phyloP scores from a whole-genome alignment of 2,888 invertebrate genomes.

The Dorcus hopei region DNA sequence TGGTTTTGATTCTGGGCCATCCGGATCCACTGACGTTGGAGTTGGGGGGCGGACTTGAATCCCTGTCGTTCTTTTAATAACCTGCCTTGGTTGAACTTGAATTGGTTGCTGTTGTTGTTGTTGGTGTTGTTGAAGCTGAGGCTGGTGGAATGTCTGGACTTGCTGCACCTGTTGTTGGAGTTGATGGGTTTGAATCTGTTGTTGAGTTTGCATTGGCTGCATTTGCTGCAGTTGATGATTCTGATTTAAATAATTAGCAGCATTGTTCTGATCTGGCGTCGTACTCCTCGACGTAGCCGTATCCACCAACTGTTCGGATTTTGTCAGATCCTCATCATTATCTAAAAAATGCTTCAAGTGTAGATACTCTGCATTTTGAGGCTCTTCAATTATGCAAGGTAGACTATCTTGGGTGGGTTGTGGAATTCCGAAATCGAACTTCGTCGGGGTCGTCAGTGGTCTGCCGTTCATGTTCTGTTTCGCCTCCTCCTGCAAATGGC shows the following conservation, averaged over 20 bases:
- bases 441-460: conserved; percentile 33
- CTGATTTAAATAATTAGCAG: conserved; percentile 4
- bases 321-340: conserved; percentile 39
- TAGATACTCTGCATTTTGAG: conserved; percentile 40
- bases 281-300: conserved; percentile 31
- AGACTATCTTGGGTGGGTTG: conserved; percentile 25
- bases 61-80: conserved; percentile 41
- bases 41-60: conserved; percentile 41
- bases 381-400: conserved; percentile 36
- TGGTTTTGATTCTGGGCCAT: conserved; percentile 27
- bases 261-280: conserved; percentile 29
- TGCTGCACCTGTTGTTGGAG: not conserved
- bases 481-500: conserved; percentile 32
- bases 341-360: conserved; percentile 45
- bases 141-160: conserved; percentile 6
- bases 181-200: conserved; percentile 5
- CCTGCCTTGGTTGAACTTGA: conserved; percentile 21
- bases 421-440: conserved; percentile 36
- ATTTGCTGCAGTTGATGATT: conserved; percentile 8
- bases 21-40: conserved; percentile 24
- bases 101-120: conserved; percentile 11
- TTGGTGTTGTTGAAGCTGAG: conserved; percentile 13
- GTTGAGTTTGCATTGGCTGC: conserved; percentile 6
- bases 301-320: conserved; percentile 32
- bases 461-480: conserved; percentile 24